Evolutionary conservation across 2,888 invertebrate species (phyloP).

Genomic region (Perdita meconis): DNA sequence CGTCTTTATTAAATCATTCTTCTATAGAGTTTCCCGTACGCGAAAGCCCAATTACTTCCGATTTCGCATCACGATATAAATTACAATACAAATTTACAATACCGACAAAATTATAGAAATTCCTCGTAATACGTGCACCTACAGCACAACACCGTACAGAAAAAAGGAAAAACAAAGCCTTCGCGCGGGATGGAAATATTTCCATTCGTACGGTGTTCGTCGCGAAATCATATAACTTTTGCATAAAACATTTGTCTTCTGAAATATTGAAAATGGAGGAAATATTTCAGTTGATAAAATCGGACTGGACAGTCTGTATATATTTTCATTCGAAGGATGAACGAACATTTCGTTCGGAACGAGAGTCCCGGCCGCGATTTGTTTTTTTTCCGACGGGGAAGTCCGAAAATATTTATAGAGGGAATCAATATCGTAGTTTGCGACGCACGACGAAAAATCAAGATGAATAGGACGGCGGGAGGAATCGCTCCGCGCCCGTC

Average conservation of each 20-base stretch:
- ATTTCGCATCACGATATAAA: too few species aligned
- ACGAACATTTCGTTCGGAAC: conserved; percentile 26
- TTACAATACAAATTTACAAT: too few species aligned
- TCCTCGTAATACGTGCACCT: too few species aligned
- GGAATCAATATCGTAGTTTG: conserved; percentile 66
- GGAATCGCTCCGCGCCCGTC: conserved; percentile 59
- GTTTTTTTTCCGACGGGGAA: conserved; percentile 30
- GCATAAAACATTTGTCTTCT: background rate
- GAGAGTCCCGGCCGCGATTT: background rate
- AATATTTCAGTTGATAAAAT: conserved; percentile 12
- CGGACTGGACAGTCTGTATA: background rate
- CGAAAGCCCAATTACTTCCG: too few species aligned
- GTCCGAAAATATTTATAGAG: conserved; percentile 61
- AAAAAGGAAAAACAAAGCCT: background rate
- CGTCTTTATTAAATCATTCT: too few species aligned
- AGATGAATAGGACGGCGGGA: conserved; percentile 63
- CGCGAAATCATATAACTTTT: background rate
- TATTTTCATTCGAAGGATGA: conserved; percentile 50
- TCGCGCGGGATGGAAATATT: background rate
- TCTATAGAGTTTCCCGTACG: too few species aligned
- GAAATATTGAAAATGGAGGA: conserved; percentile 13
- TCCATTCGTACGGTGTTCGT: background rate
- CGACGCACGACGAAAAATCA: conserved; percentile 64
- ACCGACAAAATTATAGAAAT: too few species aligned
- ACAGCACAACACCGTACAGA: too few species aligned